Evolutionary conservation across 2,113 vertebrate species (phyloP).

Genomic region (Recurvirostra avosetta): DNA sequence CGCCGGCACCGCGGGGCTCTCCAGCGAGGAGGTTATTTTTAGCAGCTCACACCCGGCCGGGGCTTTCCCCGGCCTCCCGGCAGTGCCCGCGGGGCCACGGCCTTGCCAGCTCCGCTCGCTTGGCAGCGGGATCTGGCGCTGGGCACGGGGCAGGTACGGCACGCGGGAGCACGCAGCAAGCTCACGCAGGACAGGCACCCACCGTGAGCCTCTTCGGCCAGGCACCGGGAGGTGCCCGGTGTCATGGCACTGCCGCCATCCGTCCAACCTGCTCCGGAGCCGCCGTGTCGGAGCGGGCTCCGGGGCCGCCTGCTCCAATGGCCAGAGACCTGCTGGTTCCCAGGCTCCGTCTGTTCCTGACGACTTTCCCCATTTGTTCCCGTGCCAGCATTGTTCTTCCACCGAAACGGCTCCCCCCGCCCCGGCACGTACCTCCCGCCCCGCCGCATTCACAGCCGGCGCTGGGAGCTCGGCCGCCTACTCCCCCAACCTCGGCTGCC

Average conservation of each 20-base stretch:
- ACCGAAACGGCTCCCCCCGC: neutral
- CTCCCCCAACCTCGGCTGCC: neutral
- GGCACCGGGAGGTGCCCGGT: neutral
- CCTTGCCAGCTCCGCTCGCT: neutral
- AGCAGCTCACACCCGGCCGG: neutral
- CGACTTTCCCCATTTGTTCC: neutral
- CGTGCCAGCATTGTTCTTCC: slow-evolving; percentile 45
- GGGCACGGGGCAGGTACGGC: neutral
- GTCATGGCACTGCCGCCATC: fast-evolving
- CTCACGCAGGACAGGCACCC: fast-evolving
- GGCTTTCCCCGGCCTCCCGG: neutral
- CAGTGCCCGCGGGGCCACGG: neutral
- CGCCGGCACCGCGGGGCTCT: neutral
- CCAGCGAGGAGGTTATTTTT: neutral
- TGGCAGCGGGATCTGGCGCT: neutral
- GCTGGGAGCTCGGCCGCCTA: neutral
- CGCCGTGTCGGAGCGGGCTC: fast-evolving
- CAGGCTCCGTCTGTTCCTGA: neutral
- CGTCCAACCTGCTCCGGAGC: neutral
- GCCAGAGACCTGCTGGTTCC: neutral
- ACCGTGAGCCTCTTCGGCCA: neutral
- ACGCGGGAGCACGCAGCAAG: fast-evolving
- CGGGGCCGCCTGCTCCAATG: neutral
- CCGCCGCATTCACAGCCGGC: neutral
- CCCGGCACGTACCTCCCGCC: neutral